These are phyloP conservation scores for Neogale vison DNA, from an alignment of 2,113 vertebrate species.

Conservation along the genomic window DNA sequence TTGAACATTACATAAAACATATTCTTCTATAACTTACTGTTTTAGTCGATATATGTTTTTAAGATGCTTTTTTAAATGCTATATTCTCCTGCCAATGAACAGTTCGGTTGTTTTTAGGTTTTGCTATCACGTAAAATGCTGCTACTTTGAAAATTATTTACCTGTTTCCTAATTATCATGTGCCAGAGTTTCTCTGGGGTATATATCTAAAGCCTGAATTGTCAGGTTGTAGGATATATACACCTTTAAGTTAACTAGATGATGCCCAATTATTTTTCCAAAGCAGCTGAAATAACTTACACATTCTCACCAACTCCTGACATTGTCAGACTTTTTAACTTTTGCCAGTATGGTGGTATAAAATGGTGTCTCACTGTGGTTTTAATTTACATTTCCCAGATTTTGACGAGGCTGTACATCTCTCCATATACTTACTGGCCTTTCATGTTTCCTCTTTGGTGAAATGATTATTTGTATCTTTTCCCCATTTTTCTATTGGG, in stretches of 20 bases:
- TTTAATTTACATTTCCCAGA: neutral
- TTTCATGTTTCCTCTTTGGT: neutral
- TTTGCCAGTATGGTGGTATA: neutral
- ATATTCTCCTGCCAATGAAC: neutral
- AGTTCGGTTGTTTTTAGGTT: neutral
- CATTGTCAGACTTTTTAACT: neutral
- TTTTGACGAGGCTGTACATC: neutral
- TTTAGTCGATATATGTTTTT: neutral
- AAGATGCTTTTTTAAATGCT: neutral
- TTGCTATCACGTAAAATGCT: neutral
- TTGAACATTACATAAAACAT: neutral
- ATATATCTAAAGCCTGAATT: neutral
- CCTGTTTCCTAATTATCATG: neutral
- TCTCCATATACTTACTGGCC: neutral
- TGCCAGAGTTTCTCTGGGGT: neutral
- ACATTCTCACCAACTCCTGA: neutral
- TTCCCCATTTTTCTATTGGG: neutral
- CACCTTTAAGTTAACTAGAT: neutral
- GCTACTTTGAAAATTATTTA: neutral
- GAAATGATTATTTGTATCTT: neutral
- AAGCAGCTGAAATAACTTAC: neutral
- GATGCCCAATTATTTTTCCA: neutral
- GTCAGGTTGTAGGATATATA: neutral
- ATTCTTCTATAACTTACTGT: neutral
- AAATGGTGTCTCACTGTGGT: neutral